Base-by-base conservation (phyloP, 2,888 invertebrate genomes). In the Microplitis manilae region DNA sequence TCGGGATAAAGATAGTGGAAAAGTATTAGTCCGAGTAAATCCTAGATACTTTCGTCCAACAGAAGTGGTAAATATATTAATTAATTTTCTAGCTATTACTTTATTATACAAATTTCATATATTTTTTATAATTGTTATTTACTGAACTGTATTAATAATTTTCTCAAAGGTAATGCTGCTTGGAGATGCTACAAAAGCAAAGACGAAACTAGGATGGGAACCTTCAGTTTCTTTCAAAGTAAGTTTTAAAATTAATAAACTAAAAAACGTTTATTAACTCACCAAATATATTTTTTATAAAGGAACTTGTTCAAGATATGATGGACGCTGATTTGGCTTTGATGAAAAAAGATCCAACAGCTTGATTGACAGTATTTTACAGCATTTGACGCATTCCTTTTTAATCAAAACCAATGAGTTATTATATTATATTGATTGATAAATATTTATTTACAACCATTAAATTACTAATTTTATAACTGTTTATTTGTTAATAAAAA, bases 1-100 rank as follows among this genome's bases (percentile, higher is more conserved):
- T 1, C 93, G 92, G 84, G 92, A 93, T 83, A 92, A 41, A 92
- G 92, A n/a, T 87, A 87, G 84, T 89, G 81, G 95, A 95, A 86
- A 94, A 94, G 91, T 98, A 68, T 92, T 98, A 41, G 95, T 99
- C 20, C 94, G 93, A 86, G 94, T 99, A 67, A 98, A 98, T 92
- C 94, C 96, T 0, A 97, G 96, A 90, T 98, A 95, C 92, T 99
- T 98, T 90, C 93, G 99, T 79, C 99, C 99, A 7, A 98, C 99
- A 0, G 99, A 99, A 95, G 99, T 99, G 86, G 97, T 95, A 89
- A 92, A 94, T 81, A 74, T 38, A 65, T 68, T 70, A 65, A 65
- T 62, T 74, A 60, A 50, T 50, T 50, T 50, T 50, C 13, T 50
- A 5, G 0, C 30, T 30, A 30, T 30, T 30, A 30, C 30, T 30